Percentiles rank a stretch among this genome's conserved stretches.
Conservation (phyloP, 53 echinoderm and acorn worm genomes). For the Luidia sarsii region DNA sequence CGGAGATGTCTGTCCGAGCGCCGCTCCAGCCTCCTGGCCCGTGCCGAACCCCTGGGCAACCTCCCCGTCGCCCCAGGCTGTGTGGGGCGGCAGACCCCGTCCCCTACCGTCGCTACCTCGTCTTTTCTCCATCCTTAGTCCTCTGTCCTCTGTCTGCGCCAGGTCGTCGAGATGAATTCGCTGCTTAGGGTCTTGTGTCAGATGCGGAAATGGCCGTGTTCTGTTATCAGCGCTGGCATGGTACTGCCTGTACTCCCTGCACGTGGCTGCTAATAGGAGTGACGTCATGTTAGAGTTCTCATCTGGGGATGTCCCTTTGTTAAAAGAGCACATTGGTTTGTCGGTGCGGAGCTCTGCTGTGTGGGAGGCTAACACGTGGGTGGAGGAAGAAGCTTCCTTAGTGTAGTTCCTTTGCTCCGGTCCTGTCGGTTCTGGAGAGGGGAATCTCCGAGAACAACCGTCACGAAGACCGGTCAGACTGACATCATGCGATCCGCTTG, state of each 20-base stretch:
- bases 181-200: conserved; percentile 16
- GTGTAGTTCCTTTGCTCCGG: too few species aligned
- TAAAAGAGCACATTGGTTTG: too few species aligned
- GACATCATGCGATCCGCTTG: neutral
- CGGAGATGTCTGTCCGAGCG: neutral
- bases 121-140: conserved; percentile 11
- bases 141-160: neutral
- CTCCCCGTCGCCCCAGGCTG: neutral
- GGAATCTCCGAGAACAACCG: too few species aligned
- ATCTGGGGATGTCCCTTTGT: conserved; percentile 35
- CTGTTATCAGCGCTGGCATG: neutral
- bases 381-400: too few species aligned
- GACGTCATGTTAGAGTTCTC: conserved; percentile 8
- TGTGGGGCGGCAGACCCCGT: neutral
- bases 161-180: neutral
- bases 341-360: neutral
- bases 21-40: neutral
- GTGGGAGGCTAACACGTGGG: neutral
- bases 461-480: too few species aligned
- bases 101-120: neutral
- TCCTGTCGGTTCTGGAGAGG: too few species aligned
- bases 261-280: neutral
- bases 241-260: neutral
- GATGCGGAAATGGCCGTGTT: neutral
- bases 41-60: neutral